Evolutionary conservation across 2,888 invertebrate genomes (phyloP), one percentile per base, ranked within the genome.

Genomic region (Parasteatoda lunata): DNA sequence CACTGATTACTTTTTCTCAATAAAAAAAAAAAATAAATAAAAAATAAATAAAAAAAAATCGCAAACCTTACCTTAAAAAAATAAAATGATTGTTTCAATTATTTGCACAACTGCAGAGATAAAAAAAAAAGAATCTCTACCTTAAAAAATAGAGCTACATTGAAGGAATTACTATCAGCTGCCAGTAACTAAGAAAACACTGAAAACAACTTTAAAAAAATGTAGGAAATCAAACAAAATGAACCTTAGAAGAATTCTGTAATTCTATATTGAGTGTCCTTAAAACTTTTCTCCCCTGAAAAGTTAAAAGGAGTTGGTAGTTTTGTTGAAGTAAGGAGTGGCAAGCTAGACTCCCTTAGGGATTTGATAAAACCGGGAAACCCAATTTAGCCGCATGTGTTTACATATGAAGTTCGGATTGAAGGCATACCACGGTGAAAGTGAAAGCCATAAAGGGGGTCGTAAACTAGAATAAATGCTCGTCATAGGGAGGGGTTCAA

Each of bases 271-370:
- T 68, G 77, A 77, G 66, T 66, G 77, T 77, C 71, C 64, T 79
- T 64, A 79, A 81, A 81, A 45, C 68, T 72, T 64, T 80, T 66
- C 52, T 68, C 52, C 68, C 54, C 51, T 45, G 30, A 51, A 75
- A 82, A 69, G 70, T 65, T 77, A 83, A 83, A 82, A 82, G 77
- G 83, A 83, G 64, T 82, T 82, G 68, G 68, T 76, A 68, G 75
- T 76, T 75, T 76, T 83, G 59, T 77, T 70, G 52, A 13, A 69
- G 30, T 13, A 48, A 65, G 71, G 72, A 80, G 72, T 52, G 72
- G 72, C 71, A 77, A 77, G 52, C 30, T 52, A 9, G 47, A 64
- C 59, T 65, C 83, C 54, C 64, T 4, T 5, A 54, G 54, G 83
- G 70, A 48, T 71, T 8, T 59, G n/a, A 52, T 64, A 71, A 71